phyloP scores from a whole-genome alignment of 2,888 invertebrate genomes.

The Himalopsyche anomala region DNA sequence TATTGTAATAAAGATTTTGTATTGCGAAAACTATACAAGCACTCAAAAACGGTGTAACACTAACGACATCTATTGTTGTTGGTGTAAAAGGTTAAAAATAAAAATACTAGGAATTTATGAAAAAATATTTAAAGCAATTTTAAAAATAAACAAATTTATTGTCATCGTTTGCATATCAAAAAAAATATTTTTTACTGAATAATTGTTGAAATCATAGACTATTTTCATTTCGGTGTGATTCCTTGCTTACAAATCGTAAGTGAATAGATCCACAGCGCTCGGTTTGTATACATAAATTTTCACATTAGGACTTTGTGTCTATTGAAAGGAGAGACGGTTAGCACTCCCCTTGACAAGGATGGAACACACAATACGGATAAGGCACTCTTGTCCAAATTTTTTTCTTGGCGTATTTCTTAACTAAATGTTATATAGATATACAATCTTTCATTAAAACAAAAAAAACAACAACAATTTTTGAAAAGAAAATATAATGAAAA shows the following conservation, averaged over 20 bases:
- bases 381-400: conserved; percentile 74
- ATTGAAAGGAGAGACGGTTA: conserved; percentile 99
- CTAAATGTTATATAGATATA: too few relatives aligned
- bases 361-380: conserved; percentile 82
- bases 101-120: neutral
- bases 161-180: neutral
- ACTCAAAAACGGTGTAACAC: neutral
- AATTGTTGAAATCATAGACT: neutral
- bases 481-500: too few relatives aligned
- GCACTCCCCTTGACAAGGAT: conserved; percentile 98
- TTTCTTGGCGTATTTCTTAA: conserved; percentile 66
- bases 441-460: too few relatives aligned
- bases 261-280: neutral
- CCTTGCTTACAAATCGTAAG: conserved; percentile 7
- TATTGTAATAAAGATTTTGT: too few relatives aligned
- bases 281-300: conserved; percentile 55
- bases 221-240: neutral
- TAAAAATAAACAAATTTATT: neutral
- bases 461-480: too few relatives aligned
- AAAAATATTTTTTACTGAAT: neutral
- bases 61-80: neutral
- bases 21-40: too few relatives aligned
- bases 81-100: neutral
- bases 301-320: conserved; percentile 79
- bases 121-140: neutral